Conservation (phyloP, 2,888 invertebrate species). For the Epirrhoe tristata region DNA sequence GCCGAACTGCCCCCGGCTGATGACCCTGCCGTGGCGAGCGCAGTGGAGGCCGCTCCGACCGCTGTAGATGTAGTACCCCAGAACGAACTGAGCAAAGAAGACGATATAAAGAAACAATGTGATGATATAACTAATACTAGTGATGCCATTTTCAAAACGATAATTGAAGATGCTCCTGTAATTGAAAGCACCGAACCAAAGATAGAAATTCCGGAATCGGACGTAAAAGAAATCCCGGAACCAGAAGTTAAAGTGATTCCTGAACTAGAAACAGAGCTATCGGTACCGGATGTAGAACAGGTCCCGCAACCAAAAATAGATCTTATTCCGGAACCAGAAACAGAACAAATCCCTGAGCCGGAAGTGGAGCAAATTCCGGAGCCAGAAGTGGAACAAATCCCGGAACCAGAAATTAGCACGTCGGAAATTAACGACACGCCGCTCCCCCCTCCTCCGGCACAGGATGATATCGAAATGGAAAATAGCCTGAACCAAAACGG, state of each 20-base stretch:
- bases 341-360: slow-evolving; percentile 18
- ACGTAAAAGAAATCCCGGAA: slow-evolving; percentile 17
- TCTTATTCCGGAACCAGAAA: slow-evolving; percentile 22
- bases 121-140: slow-evolving; percentile 3
- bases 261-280: slow-evolving; percentile 7
- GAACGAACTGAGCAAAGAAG: slow-evolving; percentile 9
- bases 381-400: slow-evolving; percentile 23
- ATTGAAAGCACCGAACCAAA: slow-evolving; percentile 22
- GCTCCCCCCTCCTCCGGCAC: slow-evolving; percentile 57
- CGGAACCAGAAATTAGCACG: slow-evolving; percentile 33
- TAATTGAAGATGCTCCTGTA: slow-evolving; percentile 6
- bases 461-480: slow-evolving; percentile 46
- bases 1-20: slow-evolving; percentile 7
- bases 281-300: slow-evolving; percentile 9
- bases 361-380: slow-evolving; percentile 26
- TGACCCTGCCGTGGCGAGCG: slow-evolving; percentile 5
- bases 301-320: slow-evolving; percentile 23
- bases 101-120: slow-evolving; percentile 18
- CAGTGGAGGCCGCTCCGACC: slow-evolving; percentile 14
- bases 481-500: slow-evolving; percentile 42
- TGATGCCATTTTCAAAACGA: slow-evolving; percentile 8
- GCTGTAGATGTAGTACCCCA: background rate
- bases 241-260: slow-evolving; percentile 26
- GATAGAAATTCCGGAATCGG: slow-evolving; percentile 25
- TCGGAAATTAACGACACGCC: slow-evolving; percentile 54